Evolutionary conservation across 2,113 vertebrate genomes (phyloP), one percentile per base, ranked within the genome.

Genomic region (Dipodomys spectabilis): DNA sequence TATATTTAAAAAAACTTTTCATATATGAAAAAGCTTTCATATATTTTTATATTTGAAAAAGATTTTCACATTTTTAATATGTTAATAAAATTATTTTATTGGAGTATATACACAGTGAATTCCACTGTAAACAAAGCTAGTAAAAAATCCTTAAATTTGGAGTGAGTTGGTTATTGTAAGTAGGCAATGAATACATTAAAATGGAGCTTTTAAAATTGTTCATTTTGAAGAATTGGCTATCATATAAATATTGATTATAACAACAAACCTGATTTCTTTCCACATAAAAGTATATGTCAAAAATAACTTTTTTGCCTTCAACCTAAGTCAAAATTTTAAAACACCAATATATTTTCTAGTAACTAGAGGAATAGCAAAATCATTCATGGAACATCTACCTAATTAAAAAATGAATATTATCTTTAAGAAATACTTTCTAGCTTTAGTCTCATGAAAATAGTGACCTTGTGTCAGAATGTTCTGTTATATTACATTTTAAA

Each of bases 391-490:
- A 65, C 19, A 60, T 4, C 3, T 45, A 92, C 13, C 64, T 88
- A 93, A 22, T 0, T 44, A 45, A 71, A 73, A 19, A 16, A 79
- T 28, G 45, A 79, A 65, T 71, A 49, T 64, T 90, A 88, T 53
- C 30, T 82, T 64, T 95, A 32, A 86, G 49, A 71, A 39, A 86
- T 83, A 79, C n/a, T 45, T 79, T 73, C 53, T 57, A 13, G 15
- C 53, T 57, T 94, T 92, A 88, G 91, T 53, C 82, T 8, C 53
- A 64, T 65, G 57, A 94, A 93, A 91, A 79, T 79, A 91, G 8
- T 65, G 35, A 91, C 69, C 53, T 94, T 77, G 25, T 88, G 11
- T 82, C 39, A 77, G 30, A 39, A 39, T 78, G 44, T 81, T 62
- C 60, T 62, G 35, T 69, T 87, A 16, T 64, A 30, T 81, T 64